These are phyloP conservation scores for Tupaia chinensis DNA, from an alignment of 2,113 vertebrate species.

Conservation along the genomic window DNA sequence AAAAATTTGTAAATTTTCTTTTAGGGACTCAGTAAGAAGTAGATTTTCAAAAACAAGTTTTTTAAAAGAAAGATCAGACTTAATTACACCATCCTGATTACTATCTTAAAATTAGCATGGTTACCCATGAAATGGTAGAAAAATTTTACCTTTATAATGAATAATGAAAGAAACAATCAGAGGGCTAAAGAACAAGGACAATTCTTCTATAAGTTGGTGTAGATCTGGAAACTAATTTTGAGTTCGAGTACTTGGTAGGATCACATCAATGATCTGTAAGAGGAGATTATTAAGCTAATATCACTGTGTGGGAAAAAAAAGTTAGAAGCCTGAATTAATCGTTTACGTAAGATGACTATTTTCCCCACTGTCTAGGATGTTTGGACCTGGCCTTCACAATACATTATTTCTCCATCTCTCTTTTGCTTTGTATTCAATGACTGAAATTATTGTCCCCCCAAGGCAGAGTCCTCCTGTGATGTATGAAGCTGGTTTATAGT, in stretches of 20 bases:
- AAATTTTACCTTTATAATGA: not conserved
- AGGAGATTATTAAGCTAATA: not conserved
- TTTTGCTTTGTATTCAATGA: not conserved
- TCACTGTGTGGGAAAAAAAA: not conserved
- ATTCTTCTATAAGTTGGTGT: not conserved
- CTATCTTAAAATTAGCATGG: not conserved
- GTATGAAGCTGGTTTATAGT: conserved; percentile 5
- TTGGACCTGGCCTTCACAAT: not conserved
- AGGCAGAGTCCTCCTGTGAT: not conserved
- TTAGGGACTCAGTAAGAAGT: not conserved
- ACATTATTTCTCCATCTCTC: not conserved
- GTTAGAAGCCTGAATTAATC: not conserved
- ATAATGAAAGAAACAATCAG: not conserved
- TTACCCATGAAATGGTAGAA: not conserved
- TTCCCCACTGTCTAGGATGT: not conserved
- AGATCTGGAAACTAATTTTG: not conserved
- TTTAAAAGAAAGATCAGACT: conserved; percentile 7
- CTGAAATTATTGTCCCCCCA: not conserved
- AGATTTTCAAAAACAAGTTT: conserved; percentile 42
- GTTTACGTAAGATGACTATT: not conserved
- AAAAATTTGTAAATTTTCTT: conserved; percentile 27
- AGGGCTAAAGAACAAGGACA: not conserved
- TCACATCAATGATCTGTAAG: not conserved
- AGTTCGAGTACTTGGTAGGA: not conserved
- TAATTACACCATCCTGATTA: not conserved